A percentile compares a stretch with the other conserved stretches of the same genome.
Conservation (phyloP, 2,113 vertebrate species). For the Pampusana beccarii region DNA sequence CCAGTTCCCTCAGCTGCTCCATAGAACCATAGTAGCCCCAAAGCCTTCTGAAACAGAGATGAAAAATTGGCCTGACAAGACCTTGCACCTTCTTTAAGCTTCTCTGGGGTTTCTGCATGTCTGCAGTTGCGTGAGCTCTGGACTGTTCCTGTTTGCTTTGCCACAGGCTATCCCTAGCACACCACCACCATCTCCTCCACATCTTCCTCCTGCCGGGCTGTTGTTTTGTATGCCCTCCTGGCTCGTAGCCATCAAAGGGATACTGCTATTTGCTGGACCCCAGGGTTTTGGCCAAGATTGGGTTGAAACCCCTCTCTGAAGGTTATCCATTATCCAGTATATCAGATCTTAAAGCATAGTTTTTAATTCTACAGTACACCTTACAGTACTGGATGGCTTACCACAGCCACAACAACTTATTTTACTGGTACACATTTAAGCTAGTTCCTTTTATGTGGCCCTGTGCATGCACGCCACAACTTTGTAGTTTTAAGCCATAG, state of each 20-base stretch:
- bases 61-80: background rate
- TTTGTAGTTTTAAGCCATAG: background rate
- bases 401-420: background rate
- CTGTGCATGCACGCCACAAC: background rate
- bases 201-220: background rate
- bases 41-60: background rate
- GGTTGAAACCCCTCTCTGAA: background rate
- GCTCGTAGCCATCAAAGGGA: background rate
- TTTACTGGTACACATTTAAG: background rate
- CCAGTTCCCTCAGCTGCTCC: too few species aligned
- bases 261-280: background rate
- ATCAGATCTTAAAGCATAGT: background rate
- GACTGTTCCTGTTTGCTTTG: background rate
- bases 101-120: fast-evolving
- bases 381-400: background rate
- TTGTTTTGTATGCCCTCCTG: background rate
- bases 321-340: background rate
- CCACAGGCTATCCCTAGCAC: background rate
- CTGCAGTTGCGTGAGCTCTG: background rate
- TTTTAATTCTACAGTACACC: background rate
- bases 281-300: background rate
- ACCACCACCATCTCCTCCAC: background rate
- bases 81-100: background rate
- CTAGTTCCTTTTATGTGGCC: background rate
- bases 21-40: background rate